Conservation (phyloP, 2,797 vertebrate genomes). For the Setipinna tenuifilis region DNA sequence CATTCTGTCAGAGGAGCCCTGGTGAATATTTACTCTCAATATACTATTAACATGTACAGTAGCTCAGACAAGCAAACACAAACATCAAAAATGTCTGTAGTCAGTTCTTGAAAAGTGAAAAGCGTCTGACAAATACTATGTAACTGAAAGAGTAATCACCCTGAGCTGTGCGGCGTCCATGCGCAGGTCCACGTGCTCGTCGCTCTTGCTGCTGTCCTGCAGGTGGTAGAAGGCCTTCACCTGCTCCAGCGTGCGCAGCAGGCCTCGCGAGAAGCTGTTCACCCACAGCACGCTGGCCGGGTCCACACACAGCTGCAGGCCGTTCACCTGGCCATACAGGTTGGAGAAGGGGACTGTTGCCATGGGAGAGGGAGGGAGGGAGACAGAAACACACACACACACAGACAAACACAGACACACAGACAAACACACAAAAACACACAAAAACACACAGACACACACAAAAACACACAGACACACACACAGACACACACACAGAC, state of each 20-base stretch:
- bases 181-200: constrained; percentile 89
- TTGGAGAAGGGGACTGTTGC: constrained; percentile 87
- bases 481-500: too few relatives aligned
- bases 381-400: not conserved
- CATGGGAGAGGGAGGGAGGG: not conserved
- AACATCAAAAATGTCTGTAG: too few relatives aligned
- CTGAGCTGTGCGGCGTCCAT: constrained; percentile 87
- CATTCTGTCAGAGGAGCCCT: too few relatives aligned
- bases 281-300: constrained; percentile 91
- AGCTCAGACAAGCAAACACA: too few relatives aligned
- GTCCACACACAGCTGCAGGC: constrained; percentile 87
- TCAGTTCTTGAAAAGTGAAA: too few relatives aligned
- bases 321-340: constrained; percentile 89
- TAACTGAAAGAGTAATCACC: constrained; percentile 68
- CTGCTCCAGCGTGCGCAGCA: constrained; percentile 90
- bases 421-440: not conserved
- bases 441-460: not conserved
- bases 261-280: constrained; percentile 89
- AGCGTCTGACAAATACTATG: not conserved
- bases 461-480: too few relatives aligned
- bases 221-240: constrained; percentile 95
- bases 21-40: too few relatives aligned
- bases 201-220: constrained; percentile 83
- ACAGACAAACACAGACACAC: not conserved
- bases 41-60: too few relatives aligned